These are phyloP conservation scores for Sinelater perroti DNA, from an alignment of 2,888 invertebrate genomes.

Conservation along the genomic window DNA sequence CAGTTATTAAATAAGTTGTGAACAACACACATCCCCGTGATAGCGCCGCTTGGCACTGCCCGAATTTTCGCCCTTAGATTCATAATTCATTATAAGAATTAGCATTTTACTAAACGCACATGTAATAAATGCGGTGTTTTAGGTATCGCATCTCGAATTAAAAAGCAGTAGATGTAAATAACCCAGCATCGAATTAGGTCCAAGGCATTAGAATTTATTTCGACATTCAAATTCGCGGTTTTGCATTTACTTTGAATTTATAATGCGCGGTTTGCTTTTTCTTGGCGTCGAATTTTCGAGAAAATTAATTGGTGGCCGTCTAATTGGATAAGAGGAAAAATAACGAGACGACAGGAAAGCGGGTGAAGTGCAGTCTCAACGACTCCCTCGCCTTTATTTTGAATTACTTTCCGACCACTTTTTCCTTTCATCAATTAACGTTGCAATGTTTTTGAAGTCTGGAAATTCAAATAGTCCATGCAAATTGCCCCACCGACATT, in stretches of 20 bases:
- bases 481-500: constrained; percentile 30
- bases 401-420: constrained; percentile 22
- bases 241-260: constrained; percentile 36
- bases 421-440: constrained; percentile 33
- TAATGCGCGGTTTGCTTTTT: constrained; percentile 31
- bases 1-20: constrained; percentile 31
- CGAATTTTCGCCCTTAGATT: constrained; percentile 25
- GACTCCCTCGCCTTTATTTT: constrained; percentile 18
- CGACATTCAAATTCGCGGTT: constrained; percentile 28
- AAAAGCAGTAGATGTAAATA: constrained; percentile 42
- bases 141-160: constrained; percentile 37
- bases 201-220: constrained; percentile 29
- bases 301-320: constrained; percentile 29
- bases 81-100: constrained; percentile 38
- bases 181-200: constrained; percentile 40
- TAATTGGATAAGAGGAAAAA: constrained; percentile 32
- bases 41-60: constrained; percentile 18
- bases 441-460: constrained; percentile 32
- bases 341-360: constrained; percentile 11
- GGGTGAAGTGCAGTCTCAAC: constrained; percentile 15
- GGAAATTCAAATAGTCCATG: constrained; percentile 35
- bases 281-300: constrained; percentile 27
- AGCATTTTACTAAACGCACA: constrained; percentile 26
- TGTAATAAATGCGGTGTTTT: constrained; percentile 30
- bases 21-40: constrained; percentile 23